Evolutionary conservation across 2,113 vertebrate species (phyloP).

Genomic region (Haplotaxodon microlepis): DNA sequence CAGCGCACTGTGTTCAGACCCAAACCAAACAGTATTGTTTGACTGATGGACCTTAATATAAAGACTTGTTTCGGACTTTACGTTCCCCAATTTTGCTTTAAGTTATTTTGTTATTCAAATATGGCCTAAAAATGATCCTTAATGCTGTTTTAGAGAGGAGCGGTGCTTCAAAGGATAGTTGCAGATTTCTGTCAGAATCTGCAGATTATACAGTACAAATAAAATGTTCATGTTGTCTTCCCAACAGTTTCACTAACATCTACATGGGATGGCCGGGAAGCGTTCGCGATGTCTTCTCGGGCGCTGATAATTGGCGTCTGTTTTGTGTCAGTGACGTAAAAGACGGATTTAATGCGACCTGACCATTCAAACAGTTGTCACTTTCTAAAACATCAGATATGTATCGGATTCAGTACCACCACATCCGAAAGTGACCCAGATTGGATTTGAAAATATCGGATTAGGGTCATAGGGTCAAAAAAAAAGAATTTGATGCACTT

Average conservation of each 20-base stretch:
- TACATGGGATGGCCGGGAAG: accelerated
- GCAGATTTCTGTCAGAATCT: neutral
- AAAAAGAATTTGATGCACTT: too few species aligned
- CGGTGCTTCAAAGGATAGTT: neutral
- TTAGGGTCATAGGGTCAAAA: too few species aligned
- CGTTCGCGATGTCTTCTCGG: too few species aligned
- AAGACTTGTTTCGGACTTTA: neutral
- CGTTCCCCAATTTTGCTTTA: neutral
- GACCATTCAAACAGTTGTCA: accelerated
- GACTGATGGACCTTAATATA: neutral
- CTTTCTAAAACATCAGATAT: too few species aligned
- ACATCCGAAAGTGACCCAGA: too few species aligned
- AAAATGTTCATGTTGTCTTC: neutral
- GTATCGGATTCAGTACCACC: too few species aligned
- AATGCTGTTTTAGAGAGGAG: neutral
- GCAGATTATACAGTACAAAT: neutral
- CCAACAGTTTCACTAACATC: too few species aligned
- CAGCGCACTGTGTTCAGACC: accelerated
- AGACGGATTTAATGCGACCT: too few species aligned
- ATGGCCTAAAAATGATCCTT: neutral
- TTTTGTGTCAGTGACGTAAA: too few species aligned
- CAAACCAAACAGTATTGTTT: neutral
- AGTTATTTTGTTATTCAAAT: neutral
- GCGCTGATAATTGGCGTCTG: too few species aligned
- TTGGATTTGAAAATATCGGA: too few species aligned